These are phyloP conservation scores for Achroia grisella DNA, from an alignment of 1,140 invertebrate species.

Conservation along the genomic window DNA sequence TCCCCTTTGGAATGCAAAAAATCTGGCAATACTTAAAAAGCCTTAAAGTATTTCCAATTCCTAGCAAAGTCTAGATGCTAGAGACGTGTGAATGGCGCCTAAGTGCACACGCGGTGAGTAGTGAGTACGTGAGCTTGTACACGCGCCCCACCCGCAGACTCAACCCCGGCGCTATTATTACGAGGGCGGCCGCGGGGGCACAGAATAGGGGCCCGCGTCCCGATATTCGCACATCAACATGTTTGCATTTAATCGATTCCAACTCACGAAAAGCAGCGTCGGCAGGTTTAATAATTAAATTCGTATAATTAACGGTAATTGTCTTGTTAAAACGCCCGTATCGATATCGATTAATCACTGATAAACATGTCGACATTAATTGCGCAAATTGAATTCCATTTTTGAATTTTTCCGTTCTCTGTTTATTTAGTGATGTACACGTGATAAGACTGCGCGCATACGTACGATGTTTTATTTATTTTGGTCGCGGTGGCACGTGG, in stretches of 20 bases:
- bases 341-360: too few species aligned
- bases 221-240: constrained; percentile 65
- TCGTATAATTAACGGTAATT: background rate
- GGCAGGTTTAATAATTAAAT: background rate
- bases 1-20: too few species aligned
- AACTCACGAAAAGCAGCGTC: constrained; percentile 24
- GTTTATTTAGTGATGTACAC: too few species aligned
- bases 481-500: background rate
- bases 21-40: too few species aligned
- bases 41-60: too few species aligned
- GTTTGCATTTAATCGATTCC: constrained; percentile 66
- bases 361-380: too few species aligned
- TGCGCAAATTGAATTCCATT: too few species aligned
- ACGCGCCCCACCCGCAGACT: constrained; percentile 9
- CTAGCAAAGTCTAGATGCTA: too few species aligned
- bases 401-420: too few species aligned
- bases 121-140: constrained; percentile 24
- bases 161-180: constrained; percentile 48
- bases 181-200: constrained; percentile 39
- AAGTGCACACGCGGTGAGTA: constrained; percentile 26
- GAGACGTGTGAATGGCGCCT: background rate
- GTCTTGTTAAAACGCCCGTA: background rate
- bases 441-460: background rate
- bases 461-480: constrained; percentile 16
- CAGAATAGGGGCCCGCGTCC: constrained; percentile 34